Conservation (phyloP, 2,797 vertebrate species). For the Muscicapa striata region DNA sequence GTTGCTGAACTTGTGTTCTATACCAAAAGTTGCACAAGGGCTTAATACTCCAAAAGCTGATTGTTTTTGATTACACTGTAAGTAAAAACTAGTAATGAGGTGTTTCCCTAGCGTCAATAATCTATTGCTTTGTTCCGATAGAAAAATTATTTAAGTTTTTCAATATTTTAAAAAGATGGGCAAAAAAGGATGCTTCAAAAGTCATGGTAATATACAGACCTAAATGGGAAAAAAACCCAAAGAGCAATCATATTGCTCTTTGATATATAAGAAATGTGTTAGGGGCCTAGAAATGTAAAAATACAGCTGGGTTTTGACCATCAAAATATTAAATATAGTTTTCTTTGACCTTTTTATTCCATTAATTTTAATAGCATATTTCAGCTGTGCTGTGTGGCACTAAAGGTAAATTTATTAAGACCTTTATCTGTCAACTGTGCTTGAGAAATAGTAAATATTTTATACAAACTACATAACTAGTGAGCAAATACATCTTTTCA, state of each 20-base stretch:
- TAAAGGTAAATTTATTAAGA: background rate
- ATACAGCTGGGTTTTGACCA: background rate
- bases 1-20: background rate
- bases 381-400: background rate
- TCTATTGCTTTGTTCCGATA: background rate
- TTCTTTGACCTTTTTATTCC: background rate
- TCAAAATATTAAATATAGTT: background rate
- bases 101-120: background rate
- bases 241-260: background rate
- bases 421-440: background rate
- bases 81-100: background rate
- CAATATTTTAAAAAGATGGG: background rate
- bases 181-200: background rate
- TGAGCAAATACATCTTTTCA: background rate
- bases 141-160: background rate
- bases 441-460: conserved; percentile 14
- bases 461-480: background rate
- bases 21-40: background rate
- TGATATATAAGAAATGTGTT: background rate
- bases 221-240: background rate
- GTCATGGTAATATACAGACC: background rate
- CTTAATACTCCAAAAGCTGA: background rate
- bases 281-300: background rate
- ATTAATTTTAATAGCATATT: background rate
- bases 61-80: background rate